phyloP scores from a whole-genome alignment of 2,888 invertebrate genomes.

The Lasioglossum oenotherae region DNA sequence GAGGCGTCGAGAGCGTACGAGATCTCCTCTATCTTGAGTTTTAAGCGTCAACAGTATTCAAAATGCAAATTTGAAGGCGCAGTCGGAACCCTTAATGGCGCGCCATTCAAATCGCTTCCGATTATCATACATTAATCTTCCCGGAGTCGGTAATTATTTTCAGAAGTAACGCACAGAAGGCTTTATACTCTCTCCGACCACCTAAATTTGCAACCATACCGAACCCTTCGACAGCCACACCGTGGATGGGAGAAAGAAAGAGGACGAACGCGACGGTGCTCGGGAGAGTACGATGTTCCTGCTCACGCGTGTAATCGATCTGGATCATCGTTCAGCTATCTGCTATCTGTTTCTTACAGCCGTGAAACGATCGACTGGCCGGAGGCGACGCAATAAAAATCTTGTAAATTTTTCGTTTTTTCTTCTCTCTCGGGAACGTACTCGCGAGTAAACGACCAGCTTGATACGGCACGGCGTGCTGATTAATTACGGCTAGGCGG shows the following conservation, averaged over 20 bases:
- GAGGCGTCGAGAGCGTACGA: neutral
- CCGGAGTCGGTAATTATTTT: constrained; percentile 25
- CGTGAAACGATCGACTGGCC: neutral
- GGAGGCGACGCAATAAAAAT: constrained; percentile 29
- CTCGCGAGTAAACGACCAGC: constrained; percentile 1
- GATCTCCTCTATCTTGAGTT: constrained; percentile 3
- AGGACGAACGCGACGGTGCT: neutral
- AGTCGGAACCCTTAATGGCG: constrained; percentile 43
- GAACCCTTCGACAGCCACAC: neutral
- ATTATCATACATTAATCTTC: constrained; percentile 30
- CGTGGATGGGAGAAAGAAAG: neutral
- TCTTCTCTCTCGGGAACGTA: constrained; percentile 1
- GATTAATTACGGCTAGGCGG: constrained; percentile 37
- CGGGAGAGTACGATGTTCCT: neutral
- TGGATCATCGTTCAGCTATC: constrained; percentile 1
- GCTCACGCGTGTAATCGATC: neutral
- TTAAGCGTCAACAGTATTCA: constrained; percentile 28
- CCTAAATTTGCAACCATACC: neutral
- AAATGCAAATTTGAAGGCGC: constrained; percentile 47
- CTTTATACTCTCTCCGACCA: neutral
- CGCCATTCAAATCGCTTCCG: constrained; percentile 38
- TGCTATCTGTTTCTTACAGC: neutral
- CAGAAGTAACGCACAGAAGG: neutral
- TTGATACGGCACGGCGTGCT: neutral
- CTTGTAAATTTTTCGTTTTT: constrained; percentile 12